Percentiles rank a stretch among this genome's conserved stretches.
Conservation (phyloP, 2,888 invertebrate genomes). For the Drosophila fulvimacula region DNA sequence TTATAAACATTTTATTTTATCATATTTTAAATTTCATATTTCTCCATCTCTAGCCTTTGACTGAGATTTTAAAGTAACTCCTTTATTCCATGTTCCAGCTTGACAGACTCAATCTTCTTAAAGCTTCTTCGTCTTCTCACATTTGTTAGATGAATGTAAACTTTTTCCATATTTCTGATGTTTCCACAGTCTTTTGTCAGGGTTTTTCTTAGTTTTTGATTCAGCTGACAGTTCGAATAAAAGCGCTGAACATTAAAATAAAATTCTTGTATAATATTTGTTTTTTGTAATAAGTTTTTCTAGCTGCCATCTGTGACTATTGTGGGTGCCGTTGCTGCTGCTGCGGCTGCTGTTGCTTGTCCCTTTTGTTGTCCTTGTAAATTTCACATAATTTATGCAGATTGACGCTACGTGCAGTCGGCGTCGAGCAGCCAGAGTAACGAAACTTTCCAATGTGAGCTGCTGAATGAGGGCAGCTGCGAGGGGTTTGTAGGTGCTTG, state of each 20-base stretch:
- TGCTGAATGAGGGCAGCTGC: background rate
- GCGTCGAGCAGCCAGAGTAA: slow-evolving; percentile 31
- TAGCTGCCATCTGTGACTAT: slow-evolving; percentile 47
- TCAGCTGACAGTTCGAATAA: slow-evolving; percentile 19
- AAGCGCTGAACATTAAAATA: slow-evolving; percentile 44
- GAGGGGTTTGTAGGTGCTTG: background rate
- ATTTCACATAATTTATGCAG: slow-evolving; percentile 79
- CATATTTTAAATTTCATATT: background rate
- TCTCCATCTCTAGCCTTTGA: background rate
- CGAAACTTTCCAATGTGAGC: slow-evolving; percentile 38
- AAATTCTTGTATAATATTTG: slow-evolving; percentile 71
- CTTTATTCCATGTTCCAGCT: background rate
- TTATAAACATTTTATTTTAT: background rate
- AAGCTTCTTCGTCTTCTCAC: background rate
- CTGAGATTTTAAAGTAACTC: background rate
- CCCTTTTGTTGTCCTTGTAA: slow-evolving; percentile 72
- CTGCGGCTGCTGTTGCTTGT: slow-evolving; percentile 27
- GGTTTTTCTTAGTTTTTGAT: slow-evolving; percentile 2
- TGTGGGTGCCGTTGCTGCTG: slow-evolving; percentile 21
- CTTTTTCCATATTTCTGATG: background rate
- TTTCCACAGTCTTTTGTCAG: background rate
- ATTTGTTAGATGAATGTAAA: slow-evolving; percentile 4
- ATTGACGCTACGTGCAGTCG: slow-evolving; percentile 77
- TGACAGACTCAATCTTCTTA: background rate
- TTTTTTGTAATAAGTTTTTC: slow-evolving; percentile 70